These are phyloP conservation scores for human DNA, from an alignment of 2,113 vertebrate species.

Conservation along the genomic window DNA sequence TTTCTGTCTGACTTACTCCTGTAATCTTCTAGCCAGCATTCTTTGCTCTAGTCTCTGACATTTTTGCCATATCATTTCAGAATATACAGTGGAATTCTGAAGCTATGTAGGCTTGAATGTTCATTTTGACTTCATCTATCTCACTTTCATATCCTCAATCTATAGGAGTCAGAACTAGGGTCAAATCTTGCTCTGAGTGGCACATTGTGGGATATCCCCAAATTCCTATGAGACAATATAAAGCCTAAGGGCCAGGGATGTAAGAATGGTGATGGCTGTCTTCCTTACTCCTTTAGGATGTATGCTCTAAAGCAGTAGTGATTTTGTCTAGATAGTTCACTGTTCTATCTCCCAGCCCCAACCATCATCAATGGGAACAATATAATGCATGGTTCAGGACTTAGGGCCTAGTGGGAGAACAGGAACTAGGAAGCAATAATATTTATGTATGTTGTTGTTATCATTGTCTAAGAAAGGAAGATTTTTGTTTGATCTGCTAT, in stretches of 20 bases:
- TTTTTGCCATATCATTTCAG: background rate
- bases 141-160: background rate
- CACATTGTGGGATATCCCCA: background rate
- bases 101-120: background rate
- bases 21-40: background rate
- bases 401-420: background rate
- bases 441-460: background rate
- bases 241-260: background rate
- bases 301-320: background rate
- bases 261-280: background rate
- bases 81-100: background rate
- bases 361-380: background rate
- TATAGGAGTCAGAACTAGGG: background rate
- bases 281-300: background rate
- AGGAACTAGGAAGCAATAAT: slow-evolving; percentile 1
- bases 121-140: background rate
- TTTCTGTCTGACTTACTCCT: background rate
- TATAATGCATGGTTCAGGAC: background rate
- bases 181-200: background rate
- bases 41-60: background rate
- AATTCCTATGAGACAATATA: background rate
- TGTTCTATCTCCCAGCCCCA: background rate
- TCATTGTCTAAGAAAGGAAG: background rate
- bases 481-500: background rate
- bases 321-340: background rate